Evolutionary conservation across 2,113 vertebrate genomes (phyloP).

Genomic region (Chloroceryle aenea): DNA sequence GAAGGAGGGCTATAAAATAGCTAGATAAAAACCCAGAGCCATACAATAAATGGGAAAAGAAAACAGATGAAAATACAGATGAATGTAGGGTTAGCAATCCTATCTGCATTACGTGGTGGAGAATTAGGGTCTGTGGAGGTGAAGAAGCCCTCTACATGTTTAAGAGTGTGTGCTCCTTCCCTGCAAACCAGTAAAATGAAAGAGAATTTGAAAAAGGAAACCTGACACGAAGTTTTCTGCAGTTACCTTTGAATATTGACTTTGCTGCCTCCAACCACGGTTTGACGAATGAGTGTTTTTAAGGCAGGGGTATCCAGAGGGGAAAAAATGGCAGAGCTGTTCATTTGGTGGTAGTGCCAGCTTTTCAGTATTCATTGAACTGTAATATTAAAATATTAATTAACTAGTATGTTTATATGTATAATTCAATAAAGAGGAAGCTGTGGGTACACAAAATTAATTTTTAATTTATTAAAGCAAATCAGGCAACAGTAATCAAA

Average conservation of each 20-base stretch:
- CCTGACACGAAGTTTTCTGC: slow-evolving; percentile 2
- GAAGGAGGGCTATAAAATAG: neutral
- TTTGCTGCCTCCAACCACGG: neutral
- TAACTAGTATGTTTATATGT: slow-evolving; percentile 25
- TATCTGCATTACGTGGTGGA: neutral
- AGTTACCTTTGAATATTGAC: neutral
- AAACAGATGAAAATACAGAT: neutral
- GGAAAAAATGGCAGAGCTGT: neutral
- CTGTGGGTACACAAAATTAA: neutral
- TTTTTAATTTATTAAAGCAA: slow-evolving; percentile 42
- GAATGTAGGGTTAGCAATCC: neutral
- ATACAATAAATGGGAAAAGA: neutral
- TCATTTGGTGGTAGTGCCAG: neutral
- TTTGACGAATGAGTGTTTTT: neutral
- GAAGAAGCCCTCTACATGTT: neutral
- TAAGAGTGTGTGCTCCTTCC: neutral
- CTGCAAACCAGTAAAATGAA: neutral
- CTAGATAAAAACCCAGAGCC: neutral
- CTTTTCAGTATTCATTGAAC: slow-evolving; percentile 33
- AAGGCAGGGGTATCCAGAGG: neutral
- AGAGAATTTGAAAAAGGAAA: neutral
- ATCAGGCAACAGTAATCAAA: slow-evolving; percentile 35
- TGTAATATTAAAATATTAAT: slow-evolving; percentile 34
- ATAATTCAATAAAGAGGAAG: slow-evolving; percentile 26
- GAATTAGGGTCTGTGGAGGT: neutral